Base-by-base conservation (phyloP, 2,888 invertebrate species). In the Piscicola geometra region DNA sequence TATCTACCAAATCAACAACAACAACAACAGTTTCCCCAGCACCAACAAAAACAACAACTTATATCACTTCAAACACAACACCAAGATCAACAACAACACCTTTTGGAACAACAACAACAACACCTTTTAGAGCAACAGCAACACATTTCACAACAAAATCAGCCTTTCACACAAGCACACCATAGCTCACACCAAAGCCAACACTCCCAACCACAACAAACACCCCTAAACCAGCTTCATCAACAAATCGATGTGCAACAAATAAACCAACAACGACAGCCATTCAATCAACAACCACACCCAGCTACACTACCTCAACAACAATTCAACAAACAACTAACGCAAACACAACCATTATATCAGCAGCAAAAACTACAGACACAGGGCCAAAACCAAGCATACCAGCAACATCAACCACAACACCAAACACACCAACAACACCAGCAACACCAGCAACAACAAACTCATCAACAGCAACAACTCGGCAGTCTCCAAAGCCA, bases 401-500 rank as follows among this genome's bases (percentile, higher is more conserved):
- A 64, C 5, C 5, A 64, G 21, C 64, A 64, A 9, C 64, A 64
- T 3, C 64, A 64, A 30, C 70, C 9, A 70, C 70, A 52, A 15
- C 71, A 52, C 1, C 50, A 32, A 9, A 3, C 9, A 52, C 47
- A 71, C 28, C 71, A 71, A 1, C 71, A 71, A 50, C 71, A 71
- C 9, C 60, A 60, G 28, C 30, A 25, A 25, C n/a, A 32, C 52
- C 47, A 71, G n/a, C n/a, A 25, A 28, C 25, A 52, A 32, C 68
- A 67, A 41, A 41, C 41, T 15, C 41, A 41, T 15, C 15, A 5
- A 41, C 41, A 41, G 41, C 41, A 41, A 41, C 41, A 41, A 41
- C 41, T n/a, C n/a, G n/a, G n/a, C n/a, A n/a, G n/a, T n/a, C n/a
- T n/a, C n/a, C n/a, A 41, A 41, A 5, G 15, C 5, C 41, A 41